Evolutionary conservation across 2,888 invertebrate species (phyloP).

Genomic region (Leucophora obtusa): DNA sequence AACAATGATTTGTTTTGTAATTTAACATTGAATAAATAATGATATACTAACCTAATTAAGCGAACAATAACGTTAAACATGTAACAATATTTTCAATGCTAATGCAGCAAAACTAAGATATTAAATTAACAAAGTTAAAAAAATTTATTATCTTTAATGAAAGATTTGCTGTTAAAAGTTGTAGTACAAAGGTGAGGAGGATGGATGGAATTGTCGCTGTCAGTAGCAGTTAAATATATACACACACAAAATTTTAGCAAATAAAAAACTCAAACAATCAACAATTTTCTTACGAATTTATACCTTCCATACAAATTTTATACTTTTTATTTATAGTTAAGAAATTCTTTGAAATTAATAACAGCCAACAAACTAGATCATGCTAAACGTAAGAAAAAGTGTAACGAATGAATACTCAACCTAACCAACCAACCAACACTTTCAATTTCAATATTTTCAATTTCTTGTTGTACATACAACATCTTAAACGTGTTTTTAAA

Average conservation of each 20-base stretch:
- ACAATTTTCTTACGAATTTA: background rate
- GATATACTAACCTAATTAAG: slow-evolving; percentile 45
- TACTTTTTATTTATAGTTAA: background rate
- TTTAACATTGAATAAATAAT: slow-evolving; percentile 50
- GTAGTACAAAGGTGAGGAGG: background rate
- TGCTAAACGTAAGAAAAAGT: background rate
- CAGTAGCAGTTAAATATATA: slow-evolving; percentile 1
- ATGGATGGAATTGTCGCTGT: background rate
- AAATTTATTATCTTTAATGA: slow-evolving; percentile 20
- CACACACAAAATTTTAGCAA: background rate
- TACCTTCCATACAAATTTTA: background rate
- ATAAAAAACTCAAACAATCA: background rate
- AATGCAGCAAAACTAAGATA: background rate
- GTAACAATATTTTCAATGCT: slow-evolving; percentile 8
- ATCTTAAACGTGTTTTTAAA: slow-evolving; percentile 4
- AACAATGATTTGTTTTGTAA: slow-evolving; percentile 37
- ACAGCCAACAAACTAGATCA: slow-evolving; percentile 16
- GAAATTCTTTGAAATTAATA: background rate
- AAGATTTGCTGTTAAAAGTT: slow-evolving; percentile 1
- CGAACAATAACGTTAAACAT: slow-evolving; percentile 5
- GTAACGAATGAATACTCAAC: slow-evolving; percentile 1
- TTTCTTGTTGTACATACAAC: background rate
- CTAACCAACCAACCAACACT: slow-evolving; percentile 35
- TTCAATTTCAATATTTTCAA: slow-evolving; percentile 39
- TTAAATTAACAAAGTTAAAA: background rate